These are phyloP conservation scores for Mormyrus iriodes DNA, from an alignment of 2,113 vertebrate species.

Conservation along the genomic window DNA sequence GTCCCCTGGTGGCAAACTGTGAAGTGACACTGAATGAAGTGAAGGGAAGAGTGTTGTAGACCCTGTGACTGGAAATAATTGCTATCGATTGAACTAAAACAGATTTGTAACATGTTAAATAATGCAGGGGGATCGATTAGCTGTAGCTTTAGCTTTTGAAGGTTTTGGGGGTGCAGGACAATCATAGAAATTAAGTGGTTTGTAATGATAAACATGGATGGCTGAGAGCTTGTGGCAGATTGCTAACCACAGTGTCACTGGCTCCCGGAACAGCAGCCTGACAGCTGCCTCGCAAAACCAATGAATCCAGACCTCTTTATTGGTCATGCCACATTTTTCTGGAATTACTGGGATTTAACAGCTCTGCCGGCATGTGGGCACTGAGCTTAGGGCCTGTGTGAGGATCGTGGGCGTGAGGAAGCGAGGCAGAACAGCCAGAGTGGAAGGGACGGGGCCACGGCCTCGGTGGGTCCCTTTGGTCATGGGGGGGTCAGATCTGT, in stretches of 20 bases:
- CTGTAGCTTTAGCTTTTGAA: conserved; percentile 19
- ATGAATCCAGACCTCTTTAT: neutral
- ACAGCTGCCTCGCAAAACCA: neutral
- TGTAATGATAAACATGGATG: conserved; percentile 26
- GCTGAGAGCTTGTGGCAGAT: conserved; percentile 16
- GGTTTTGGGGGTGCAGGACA: conserved; percentile 7
- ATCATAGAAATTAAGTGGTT: conserved; percentile 19
- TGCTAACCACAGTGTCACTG: conserved; percentile 14
- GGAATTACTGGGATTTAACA: neutral
- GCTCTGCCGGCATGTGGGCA: neutral
- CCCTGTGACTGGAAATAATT: conserved; percentile 24
- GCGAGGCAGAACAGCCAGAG: neutral
- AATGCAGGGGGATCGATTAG: conserved; percentile 25
- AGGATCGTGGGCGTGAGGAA: neutral
- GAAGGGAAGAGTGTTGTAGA: conserved; percentile 5
- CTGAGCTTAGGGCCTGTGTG: neutral
- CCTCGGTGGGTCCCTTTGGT: neutral
- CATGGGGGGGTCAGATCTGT: neutral
- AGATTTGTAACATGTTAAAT: conserved; percentile 32
- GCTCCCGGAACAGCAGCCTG: neutral
- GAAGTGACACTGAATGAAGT: neutral
- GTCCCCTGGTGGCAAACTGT: neutral
- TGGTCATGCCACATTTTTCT: neutral
- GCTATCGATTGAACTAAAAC: conserved; percentile 33
- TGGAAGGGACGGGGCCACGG: neutral